phyloP scores from a whole-genome alignment of 2,888 invertebrate genomes.

The Hypolimnas misippus region DNA sequence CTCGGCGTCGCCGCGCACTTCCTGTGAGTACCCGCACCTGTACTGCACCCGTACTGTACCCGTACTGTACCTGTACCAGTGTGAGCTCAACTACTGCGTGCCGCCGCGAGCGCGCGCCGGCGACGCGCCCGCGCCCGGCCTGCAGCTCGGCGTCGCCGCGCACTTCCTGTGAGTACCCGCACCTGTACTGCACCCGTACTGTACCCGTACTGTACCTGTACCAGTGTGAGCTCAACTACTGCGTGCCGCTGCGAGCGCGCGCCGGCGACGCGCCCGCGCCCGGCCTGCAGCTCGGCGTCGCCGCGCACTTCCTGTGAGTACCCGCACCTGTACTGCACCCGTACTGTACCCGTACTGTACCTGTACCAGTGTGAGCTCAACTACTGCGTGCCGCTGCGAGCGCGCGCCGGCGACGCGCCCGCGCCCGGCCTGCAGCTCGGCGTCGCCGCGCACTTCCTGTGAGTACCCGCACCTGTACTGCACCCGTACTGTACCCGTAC shows the following conservation, averaged over 20 bases:
- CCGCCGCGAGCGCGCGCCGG: slow-evolving; percentile 87
- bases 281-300: slow-evolving; percentile 94
- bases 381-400: slow-evolving; percentile 92
- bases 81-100: slow-evolving; percentile 96
- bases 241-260: slow-evolving; percentile 88
- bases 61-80: too few species aligned
- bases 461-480: neutral
- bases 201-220: too few species aligned
- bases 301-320: slow-evolving; percentile 87
- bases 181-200: too few species aligned
- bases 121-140: slow-evolving; percentile 87
- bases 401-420: slow-evolving; percentile 85
- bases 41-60: too few species aligned
- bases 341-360: too few species aligned
- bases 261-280: slow-evolving; percentile 86
- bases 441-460: slow-evolving; percentile 90
- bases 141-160: slow-evolving; percentile 94
- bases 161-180: slow-evolving; percentile 84
- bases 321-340: neutral
- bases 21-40: slow-evolving; percentile 61
- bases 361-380: slow-evolving; percentile 90
- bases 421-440: slow-evolving; percentile 92
- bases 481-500: too few species aligned
- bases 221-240: slow-evolving; percentile 93
- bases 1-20: slow-evolving; percentile 93